Conservation (phyloP, 2,113 vertebrate species). For the Cinclus cinclus region DNA sequence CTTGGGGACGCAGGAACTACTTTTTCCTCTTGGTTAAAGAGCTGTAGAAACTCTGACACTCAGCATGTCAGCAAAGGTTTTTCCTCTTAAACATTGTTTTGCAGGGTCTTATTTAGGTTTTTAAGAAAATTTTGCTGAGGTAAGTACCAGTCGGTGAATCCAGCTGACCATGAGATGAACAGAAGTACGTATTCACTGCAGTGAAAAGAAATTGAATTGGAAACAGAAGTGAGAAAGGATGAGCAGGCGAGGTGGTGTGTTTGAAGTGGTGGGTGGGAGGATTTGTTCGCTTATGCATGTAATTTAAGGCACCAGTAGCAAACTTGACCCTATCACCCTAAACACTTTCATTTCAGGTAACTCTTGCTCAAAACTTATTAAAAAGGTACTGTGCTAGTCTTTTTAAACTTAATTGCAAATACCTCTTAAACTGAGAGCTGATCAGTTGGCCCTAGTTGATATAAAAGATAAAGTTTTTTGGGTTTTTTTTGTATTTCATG, state of each 20-base stretch:
- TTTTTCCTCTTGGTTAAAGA: background rate
- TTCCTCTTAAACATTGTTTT: background rate
- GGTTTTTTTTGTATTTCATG: background rate
- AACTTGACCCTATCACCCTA: background rate
- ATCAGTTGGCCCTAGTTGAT: background rate
- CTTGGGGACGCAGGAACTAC: background rate
- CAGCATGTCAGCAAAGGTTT: background rate
- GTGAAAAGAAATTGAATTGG: constrained; percentile 25
- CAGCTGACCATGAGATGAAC: background rate
- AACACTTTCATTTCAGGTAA: background rate
- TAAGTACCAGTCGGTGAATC: background rate
- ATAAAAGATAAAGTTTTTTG: background rate
- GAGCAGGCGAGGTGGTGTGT: background rate
- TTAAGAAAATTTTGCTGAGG: background rate
- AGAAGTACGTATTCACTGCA: background rate
- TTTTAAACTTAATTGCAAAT: background rate
- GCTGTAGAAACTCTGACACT: background rate
- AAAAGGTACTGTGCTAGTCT: background rate
- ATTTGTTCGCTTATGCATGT: background rate
- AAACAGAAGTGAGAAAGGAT: constrained; percentile 22
- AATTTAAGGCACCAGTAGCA: background rate
- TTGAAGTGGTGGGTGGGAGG: constrained; percentile 9
- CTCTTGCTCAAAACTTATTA: background rate
- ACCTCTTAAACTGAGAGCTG: background rate
- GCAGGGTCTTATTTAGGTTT: background rate